Conservation (phyloP, 2,888 invertebrate species). For the Stenodera caucasica region DNA sequence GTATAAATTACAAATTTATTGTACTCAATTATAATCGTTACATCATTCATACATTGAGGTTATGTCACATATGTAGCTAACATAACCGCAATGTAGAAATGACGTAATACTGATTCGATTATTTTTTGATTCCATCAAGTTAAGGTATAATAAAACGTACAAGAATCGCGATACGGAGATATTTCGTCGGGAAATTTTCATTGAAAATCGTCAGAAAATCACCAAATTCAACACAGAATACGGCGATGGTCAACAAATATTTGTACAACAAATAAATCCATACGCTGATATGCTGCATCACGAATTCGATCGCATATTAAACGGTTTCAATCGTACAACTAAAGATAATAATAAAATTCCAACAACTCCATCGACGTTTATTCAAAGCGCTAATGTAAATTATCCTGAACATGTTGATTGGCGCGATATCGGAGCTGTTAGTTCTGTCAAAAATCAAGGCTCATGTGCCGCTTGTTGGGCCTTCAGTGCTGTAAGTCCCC, state of each 20-base stretch:
- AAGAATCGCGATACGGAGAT: slow-evolving; percentile 42
- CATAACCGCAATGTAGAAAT: no score
- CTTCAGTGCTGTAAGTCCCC: slow-evolving; percentile 52
- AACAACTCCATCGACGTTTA: slow-evolving; percentile 42
- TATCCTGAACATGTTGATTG: slow-evolving; percentile 51
- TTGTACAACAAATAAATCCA: slow-evolving; percentile 48
- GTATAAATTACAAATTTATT: slow-evolving; percentile 14
- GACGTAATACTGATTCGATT: background rate
- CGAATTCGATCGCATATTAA: slow-evolving; percentile 48
- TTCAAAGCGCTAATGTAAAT: slow-evolving; percentile 49
- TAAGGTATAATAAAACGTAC: slow-evolving; percentile 49
- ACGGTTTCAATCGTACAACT: slow-evolving; percentile 53
- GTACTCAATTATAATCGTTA: background rate
- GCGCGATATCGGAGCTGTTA: slow-evolving; percentile 51
- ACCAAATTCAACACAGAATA: slow-evolving; percentile 49
- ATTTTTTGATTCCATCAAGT: slow-evolving; percentile 34
- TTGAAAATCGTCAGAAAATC: slow-evolving; percentile 51
- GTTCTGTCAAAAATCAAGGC: slow-evolving; percentile 49
- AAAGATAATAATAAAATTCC: slow-evolving; percentile 61
- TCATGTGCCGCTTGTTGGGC: slow-evolving; percentile 53
- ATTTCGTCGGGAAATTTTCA: slow-evolving; percentile 49
- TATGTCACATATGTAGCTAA: no score
- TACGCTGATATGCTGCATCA: slow-evolving; percentile 51
- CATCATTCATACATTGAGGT: no score
- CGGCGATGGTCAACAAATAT: slow-evolving; percentile 43